Conservation (phyloP, 2,797 vertebrate species). For the Vultur gryphus region DNA sequence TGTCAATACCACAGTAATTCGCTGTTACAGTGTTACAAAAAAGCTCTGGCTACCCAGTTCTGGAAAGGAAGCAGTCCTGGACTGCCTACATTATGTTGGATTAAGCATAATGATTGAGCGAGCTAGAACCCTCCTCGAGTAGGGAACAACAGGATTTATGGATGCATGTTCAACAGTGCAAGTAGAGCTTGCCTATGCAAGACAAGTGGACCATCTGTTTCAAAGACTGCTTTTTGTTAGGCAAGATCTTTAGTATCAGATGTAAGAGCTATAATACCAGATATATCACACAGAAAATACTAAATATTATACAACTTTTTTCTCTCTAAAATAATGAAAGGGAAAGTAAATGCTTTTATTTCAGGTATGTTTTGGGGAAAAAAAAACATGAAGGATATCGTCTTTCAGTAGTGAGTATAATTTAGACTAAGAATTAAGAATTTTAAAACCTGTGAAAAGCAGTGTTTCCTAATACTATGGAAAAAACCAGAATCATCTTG, state of each 20-base stretch:
- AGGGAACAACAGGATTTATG: not conserved
- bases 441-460: not conserved
- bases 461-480: not conserved
- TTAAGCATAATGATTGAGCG: not conserved
- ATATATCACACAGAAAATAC: not conserved
- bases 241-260: not conserved
- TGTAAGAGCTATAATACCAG: not conserved
- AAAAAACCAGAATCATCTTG: not conserved
- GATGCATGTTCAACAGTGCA: not conserved
- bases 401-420: not conserved
- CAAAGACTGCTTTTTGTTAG: not conserved
- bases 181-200: not conserved
- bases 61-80: not conserved
- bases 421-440: not conserved
- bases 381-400: not conserved
- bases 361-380: not conserved
- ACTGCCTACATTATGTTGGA: not conserved
- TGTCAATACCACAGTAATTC: not conserved
- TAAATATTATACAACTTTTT: not conserved
- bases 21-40: not conserved
- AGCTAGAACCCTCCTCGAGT: not conserved
- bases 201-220: not conserved
- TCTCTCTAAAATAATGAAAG: not conserved
- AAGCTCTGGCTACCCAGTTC: no score
- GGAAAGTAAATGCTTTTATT: not conserved